phyloP scores from a whole-genome alignment of 2,888 invertebrate genomes.

The Pycnomerus fuliginosus region DNA sequence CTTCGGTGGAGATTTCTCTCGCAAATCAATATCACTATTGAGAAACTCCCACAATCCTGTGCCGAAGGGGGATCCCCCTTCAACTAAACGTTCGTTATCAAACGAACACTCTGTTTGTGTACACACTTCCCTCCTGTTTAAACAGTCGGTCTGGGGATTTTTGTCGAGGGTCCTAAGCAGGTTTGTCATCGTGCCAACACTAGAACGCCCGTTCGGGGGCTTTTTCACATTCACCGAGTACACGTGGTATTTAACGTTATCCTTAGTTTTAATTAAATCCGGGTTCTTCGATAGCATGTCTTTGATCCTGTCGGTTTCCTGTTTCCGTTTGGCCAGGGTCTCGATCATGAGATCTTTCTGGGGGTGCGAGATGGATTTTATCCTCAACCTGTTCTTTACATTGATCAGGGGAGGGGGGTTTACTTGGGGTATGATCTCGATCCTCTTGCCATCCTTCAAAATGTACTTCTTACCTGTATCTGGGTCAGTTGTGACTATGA shows the following conservation, averaged over 20 bases:
- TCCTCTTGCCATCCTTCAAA: conserved; percentile 10
- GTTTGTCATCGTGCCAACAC: conserved; percentile 4
- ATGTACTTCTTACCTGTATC: conserved; percentile 16
- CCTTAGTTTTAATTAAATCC: not conserved
- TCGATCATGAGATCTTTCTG: not conserved
- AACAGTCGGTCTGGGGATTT: conserved; percentile 5
- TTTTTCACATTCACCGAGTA: conserved; percentile 4
- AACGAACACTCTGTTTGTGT: conserved; percentile 10
- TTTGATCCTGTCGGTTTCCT: not conserved
- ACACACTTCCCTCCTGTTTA: not conserved
- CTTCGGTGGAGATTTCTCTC: not conserved
- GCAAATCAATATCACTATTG: not conserved
- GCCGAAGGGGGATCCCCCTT: conserved; percentile 5
- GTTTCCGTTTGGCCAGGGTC: not conserved
- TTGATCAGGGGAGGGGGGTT: not conserved
- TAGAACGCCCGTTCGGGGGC: not conserved
- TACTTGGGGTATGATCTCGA: conserved; percentile 10
- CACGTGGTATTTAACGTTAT: conserved; percentile 10
- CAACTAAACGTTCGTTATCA: no score
- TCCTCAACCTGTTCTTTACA: not conserved
- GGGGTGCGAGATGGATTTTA: not conserved
- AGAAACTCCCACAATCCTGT: conserved; percentile 7
- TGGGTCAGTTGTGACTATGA: conserved; percentile 15
- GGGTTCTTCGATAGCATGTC: not conserved
- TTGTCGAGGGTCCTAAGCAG: conserved; percentile 1